These are phyloP conservation scores for Lutraria lutraria DNA, from an alignment of 2,888 invertebrate species.

Conservation along the genomic window DNA sequence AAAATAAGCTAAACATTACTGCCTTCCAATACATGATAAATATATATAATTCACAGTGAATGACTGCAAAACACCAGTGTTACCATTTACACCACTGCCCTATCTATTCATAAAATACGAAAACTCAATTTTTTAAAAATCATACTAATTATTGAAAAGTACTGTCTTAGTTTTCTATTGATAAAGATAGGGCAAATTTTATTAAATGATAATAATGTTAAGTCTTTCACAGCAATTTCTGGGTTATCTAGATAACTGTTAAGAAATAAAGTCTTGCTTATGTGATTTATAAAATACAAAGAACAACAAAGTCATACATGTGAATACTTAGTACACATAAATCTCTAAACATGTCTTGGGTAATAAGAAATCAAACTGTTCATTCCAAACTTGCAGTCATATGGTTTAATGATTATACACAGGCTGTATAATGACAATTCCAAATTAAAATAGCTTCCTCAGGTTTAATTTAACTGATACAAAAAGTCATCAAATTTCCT, in stretches of 20 bases:
- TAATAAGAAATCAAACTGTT: background rate
- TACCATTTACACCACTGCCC: background rate
- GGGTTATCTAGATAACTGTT: too few species aligned
- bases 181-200: background rate
- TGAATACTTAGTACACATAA: background rate
- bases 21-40: background rate
- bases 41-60: slow-evolving; percentile 11
- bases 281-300: background rate
- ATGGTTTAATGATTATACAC: background rate
- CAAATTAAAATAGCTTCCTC: background rate
- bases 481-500: too few species aligned
- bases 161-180: too few species aligned
- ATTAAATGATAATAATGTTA: background rate
- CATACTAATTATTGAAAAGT: too few species aligned
- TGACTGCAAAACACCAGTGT: background rate
- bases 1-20: background rate
- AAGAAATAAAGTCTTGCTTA: too few species aligned
- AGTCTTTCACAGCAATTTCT: background rate
- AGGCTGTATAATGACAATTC: background rate
- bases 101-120: background rate
- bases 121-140: too few species aligned
- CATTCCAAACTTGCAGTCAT: background rate
- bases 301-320: background rate
- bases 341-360: background rate
- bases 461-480: too few species aligned